Percentiles rank a stretch among this genome's conserved stretches.
phyloP scores from a whole-genome alignment of 2,113 vertebrate species.

The Mixornis gularis region DNA sequence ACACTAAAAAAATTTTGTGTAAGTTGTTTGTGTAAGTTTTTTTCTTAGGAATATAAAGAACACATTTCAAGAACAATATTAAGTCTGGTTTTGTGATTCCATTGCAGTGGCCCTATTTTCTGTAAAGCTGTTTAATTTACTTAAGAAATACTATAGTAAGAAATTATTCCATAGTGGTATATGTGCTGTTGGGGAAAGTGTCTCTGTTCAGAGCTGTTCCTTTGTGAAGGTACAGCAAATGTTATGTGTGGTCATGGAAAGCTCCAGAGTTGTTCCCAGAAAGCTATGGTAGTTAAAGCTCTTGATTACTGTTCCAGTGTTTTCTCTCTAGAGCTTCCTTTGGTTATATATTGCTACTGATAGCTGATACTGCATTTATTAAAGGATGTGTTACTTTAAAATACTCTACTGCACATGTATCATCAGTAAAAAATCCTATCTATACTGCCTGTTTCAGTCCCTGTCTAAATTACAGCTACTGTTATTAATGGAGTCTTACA shows the following conservation, averaged over 20 bases:
- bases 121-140: neutral
- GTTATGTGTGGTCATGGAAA: rapidly evolving
- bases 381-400: neutral
- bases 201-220: neutral
- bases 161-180: neutral
- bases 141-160: neutral
- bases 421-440: neutral
- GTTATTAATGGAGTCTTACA: neutral
- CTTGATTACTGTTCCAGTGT: neutral
- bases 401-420: neutral
- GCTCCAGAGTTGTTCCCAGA: neutral
- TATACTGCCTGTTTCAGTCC: neutral
- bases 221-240: neutral
- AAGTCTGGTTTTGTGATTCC: neutral
- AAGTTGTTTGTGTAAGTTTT: neutral
- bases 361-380: neutral
- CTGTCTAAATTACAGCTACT: neutral
- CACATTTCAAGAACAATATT: neutral
- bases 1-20: neutral
- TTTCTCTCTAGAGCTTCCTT: neutral
- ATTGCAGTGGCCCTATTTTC: neutral
- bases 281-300: neutral
- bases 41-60: neutral
- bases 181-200: neutral
- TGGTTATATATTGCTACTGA: neutral